phyloP scores from a whole-genome alignment of 2,797 vertebrate genomes.

The Falco concolor region DNA sequence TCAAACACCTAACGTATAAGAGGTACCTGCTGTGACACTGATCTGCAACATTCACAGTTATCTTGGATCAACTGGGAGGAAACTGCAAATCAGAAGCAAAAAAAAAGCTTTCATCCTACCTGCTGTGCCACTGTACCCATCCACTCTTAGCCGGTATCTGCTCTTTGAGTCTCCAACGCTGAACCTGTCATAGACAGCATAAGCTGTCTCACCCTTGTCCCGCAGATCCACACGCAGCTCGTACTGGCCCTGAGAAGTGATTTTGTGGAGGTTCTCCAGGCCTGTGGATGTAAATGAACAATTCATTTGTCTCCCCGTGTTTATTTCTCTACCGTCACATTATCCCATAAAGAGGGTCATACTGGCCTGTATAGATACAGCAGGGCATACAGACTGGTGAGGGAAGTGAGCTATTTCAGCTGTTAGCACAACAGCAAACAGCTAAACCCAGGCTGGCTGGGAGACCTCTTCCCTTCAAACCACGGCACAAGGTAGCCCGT shows the following conservation, averaged over 20 bases:
- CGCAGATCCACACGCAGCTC: constrained; percentile 91
- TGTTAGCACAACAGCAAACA: background rate
- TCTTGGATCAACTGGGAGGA: background rate
- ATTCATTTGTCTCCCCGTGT: accelerated
- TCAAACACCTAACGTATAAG: background rate
- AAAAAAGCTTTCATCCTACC: constrained; percentile 60
- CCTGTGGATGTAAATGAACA: constrained; percentile 68
- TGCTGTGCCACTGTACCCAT: constrained; percentile 92
- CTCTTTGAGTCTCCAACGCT: constrained; percentile 83
- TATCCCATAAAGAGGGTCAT: accelerated
- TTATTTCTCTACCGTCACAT: background rate
- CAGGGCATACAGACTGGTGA: background rate
- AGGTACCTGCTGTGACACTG: background rate
- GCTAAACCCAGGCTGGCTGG: background rate
- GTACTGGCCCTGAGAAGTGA: constrained; percentile 88
- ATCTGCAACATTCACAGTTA: background rate
- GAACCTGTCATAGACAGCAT: constrained; percentile 91
- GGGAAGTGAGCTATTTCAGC: background rate
- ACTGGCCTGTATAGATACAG: background rate
- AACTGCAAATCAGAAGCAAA: background rate
- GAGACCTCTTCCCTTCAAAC: background rate
- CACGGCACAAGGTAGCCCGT: background rate
- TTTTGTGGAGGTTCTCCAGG: constrained; percentile 90
- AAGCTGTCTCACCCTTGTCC: constrained; percentile 85
- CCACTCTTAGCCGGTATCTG: constrained; percentile 88